Evolutionary conservation across 2,888 invertebrate species (phyloP).

Genomic region (Machimus atricapillus): DNA sequence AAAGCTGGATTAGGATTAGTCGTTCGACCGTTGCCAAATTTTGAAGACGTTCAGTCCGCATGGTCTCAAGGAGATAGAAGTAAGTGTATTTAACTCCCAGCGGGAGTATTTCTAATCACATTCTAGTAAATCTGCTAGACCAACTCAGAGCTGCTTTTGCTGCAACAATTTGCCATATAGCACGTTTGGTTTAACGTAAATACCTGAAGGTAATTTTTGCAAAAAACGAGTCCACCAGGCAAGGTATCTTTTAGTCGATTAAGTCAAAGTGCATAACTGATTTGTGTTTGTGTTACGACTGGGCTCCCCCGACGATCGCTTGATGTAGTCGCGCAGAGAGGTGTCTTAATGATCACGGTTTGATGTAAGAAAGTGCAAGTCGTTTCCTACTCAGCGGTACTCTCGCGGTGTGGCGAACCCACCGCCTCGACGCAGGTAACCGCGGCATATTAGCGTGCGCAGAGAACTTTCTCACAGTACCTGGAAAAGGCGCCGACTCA

Average conservation of each 20-base stretch:
- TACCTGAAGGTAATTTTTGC: not conserved
- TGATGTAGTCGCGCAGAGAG: not conserved
- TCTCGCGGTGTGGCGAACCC: not conserved
- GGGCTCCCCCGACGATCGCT: not conserved
- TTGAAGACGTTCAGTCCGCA: not conserved
- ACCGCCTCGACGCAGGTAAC: not conserved
- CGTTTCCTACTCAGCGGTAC: conserved; percentile 18
- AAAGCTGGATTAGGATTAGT: not conserved
- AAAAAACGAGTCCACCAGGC: not conserved
- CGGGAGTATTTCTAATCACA: not conserved
- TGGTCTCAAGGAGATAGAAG: not conserved
- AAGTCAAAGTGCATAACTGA: conserved; percentile 17
- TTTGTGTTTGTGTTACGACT: conserved; percentile 10
- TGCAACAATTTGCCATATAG: not conserved
- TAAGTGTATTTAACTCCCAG: not conserved
- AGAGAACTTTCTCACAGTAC: conserved; percentile 27
- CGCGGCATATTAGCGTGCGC: not conserved
- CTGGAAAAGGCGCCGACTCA: not conserved
- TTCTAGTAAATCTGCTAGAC: not conserved
- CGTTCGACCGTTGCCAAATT: not conserved
- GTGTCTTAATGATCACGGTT: conserved; percentile 11
- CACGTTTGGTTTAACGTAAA: not conserved
- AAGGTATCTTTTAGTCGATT: not conserved
- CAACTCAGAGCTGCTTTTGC: not conserved
- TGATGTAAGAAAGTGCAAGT: conserved; percentile 29